Evolutionary conservation across 2,113 vertebrate species (phyloP).

Genomic region (Phalacrocorax aristotelis): DNA sequence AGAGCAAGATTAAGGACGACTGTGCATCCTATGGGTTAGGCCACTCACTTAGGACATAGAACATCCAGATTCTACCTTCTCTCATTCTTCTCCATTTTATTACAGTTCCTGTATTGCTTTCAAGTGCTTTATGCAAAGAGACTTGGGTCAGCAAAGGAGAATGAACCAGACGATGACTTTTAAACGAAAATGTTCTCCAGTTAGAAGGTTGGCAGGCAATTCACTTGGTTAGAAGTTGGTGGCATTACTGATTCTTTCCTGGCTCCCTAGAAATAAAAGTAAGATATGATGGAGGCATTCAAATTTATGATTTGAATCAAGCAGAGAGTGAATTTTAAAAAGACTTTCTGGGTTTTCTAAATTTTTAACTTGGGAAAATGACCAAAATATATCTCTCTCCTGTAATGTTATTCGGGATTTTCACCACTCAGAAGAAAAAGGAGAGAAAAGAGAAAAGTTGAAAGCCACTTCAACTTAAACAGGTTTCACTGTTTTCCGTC

Average conservation of each 20-base stretch:
- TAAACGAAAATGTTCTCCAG: background rate
- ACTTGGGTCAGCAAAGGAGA: background rate
- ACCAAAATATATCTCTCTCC: background rate
- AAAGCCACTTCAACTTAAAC: background rate
- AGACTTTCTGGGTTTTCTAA: background rate
- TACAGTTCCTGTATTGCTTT: background rate
- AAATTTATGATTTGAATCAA: background rate
- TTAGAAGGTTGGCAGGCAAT: background rate
- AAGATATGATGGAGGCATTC: background rate
- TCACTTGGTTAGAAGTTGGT: background rate
- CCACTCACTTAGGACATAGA: background rate
- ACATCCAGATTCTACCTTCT: background rate
- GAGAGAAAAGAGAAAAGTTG: background rate
- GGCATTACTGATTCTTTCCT: background rate
- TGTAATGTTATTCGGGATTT: background rate
- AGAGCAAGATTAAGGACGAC: background rate
- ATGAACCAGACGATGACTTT: background rate
- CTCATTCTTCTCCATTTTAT: background rate
- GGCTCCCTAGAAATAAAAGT: background rate
- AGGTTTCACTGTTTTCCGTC: background rate
- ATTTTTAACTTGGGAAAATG: background rate
- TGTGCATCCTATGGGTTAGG: background rate
- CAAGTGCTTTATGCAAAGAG: background rate
- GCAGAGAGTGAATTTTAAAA: background rate
- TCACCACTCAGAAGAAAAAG: background rate